Evolutionary conservation across 2,888 invertebrate genomes (phyloP), one percentile per base, ranked within the genome.

Genomic region (Andrena praecox): DNA sequence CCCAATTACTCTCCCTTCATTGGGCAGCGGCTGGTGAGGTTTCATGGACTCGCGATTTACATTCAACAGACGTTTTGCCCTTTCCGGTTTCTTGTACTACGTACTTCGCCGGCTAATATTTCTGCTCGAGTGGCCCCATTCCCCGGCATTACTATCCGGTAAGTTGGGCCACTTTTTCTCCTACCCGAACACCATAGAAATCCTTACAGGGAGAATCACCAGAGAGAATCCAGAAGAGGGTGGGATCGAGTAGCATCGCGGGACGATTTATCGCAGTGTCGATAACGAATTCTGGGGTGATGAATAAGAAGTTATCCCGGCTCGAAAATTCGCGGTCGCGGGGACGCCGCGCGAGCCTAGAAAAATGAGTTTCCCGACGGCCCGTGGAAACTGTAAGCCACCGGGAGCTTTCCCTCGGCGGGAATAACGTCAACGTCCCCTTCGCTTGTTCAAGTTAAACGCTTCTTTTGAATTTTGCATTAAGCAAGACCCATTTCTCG

Each of bases 241-340:
- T 12, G 3, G 56, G 20, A 50, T 48, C 42, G 10, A 33, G 52
- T 8, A 35, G 56, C 71, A 52, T 33, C 20, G 35, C 4, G 35
- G 29, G 12, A 72, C 6, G 63, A 80, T 77, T 81, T 81, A 78
- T 78, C 29, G 52, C 8, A 27, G 66, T 48, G 69, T 73, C 80
- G 73, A 78, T 78, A 72, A 52, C 63, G 78, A 72, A 77, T 73
- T 73, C 56, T 50, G 31, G 3, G 6, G 42, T 54, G 69, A 69
- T 63, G 72, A 73, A 78, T 81, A 78, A 73, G 59, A 54, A 73
- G 48, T 64, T 73, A 73, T 59, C 64, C 42, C 64, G 52, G 59
- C 59, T 73, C 48, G 78, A 73, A 63, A 78, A 73, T 80, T 69
- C 27, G 10, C 48, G 48, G 16, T 66, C 6, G 3, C 33, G 7